These are phyloP conservation scores for Drosophila obscura DNA, from an alignment of 1,140 invertebrate genomes.

Conservation along the genomic window DNA sequence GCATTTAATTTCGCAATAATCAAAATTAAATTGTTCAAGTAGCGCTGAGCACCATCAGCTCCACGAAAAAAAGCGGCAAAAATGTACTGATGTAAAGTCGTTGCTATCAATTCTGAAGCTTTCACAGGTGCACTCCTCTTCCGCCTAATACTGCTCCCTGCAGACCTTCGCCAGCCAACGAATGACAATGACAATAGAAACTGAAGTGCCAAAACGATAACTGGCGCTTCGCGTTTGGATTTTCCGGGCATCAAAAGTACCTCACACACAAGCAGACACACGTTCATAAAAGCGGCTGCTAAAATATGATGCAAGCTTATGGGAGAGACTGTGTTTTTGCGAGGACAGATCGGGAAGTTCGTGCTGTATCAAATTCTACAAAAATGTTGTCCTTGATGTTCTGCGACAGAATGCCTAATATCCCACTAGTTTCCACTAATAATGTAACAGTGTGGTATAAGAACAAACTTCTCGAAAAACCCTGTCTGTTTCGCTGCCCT, in stretches of 20 bases:
- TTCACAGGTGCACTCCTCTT: constrained; percentile 15
- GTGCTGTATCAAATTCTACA: too few relatives aligned
- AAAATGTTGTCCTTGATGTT: too few relatives aligned
- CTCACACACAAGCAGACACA: constrained; percentile 24
- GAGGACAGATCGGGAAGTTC: constrained; percentile 47
- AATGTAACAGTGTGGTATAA: too few relatives aligned
- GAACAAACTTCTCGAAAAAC: constrained; percentile 16
- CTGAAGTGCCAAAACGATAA: constrained; percentile 81
- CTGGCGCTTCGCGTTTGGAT: constrained; percentile 70
- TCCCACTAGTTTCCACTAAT: too few relatives aligned
- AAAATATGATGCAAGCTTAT: constrained; percentile 58
- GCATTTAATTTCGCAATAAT: constrained; percentile 73
- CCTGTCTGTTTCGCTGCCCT: constrained; percentile 21
- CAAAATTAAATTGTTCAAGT: constrained; percentile 78
- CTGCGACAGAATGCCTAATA: too few relatives aligned
- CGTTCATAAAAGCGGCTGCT: constrained; percentile 13
- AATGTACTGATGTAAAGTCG: constrained; percentile 67
- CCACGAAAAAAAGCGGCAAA: constrained; percentile 31
- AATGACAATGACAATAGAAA: constrained; percentile 81
- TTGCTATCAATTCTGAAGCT: constrained; percentile 60
- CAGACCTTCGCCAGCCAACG: constrained; percentile 5
- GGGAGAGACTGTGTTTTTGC: constrained; percentile 17
- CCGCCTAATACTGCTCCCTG: neutral
- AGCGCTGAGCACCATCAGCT: constrained; percentile 30
- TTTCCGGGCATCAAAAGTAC: constrained; percentile 72